Evolutionary conservation across 1,140 invertebrate genomes (phyloP).

Genomic region (Pseudomyrmex cubaensis): DNA sequence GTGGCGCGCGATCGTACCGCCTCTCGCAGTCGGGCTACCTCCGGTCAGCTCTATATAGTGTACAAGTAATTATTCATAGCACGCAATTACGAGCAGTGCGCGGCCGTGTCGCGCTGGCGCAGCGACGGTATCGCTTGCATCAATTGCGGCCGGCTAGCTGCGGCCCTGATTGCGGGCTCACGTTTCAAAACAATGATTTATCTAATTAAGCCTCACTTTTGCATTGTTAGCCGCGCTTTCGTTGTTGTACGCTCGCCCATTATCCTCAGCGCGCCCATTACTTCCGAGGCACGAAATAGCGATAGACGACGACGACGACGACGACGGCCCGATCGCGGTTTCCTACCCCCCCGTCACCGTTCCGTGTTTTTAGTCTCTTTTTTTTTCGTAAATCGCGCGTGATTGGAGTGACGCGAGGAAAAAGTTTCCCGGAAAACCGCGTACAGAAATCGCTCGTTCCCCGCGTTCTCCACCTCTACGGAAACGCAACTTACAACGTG

Average conservation of each 20-base stretch:
- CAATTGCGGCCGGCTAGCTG: constrained; percentile 75
- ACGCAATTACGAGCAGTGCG: constrained; percentile 80
- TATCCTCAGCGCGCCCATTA: constrained; percentile 66
- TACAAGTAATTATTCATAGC: constrained; percentile 82
- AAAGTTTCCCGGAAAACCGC: constrained; percentile 45
- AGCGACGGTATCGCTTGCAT: constrained; percentile 77
- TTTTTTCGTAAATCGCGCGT: constrained; percentile 50
- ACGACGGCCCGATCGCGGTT: constrained; percentile 32
- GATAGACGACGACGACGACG: constrained; percentile 59
- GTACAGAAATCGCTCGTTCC: constrained; percentile 26
- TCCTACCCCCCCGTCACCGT: background rate
- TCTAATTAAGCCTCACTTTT: constrained; percentile 82
- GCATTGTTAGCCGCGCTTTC: constrained; percentile 75
- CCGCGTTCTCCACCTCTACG: constrained; percentile 22
- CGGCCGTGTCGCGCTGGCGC: constrained; percentile 66
- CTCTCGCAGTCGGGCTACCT: constrained; percentile 65
- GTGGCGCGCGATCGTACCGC: constrained; percentile 28
- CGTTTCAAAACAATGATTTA: constrained; percentile 83
- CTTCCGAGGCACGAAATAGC: constrained; percentile 67
- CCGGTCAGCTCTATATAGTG: constrained; percentile 53
- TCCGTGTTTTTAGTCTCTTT: background rate
- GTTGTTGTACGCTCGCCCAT: constrained; percentile 66
- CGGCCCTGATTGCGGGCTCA: constrained; percentile 78
- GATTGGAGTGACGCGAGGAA: constrained; percentile 37
- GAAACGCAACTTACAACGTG: constrained; percentile 43